These are phyloP conservation scores for Troilus luridus DNA, from an alignment of 2,888 invertebrate species.

Conservation along the genomic window DNA sequence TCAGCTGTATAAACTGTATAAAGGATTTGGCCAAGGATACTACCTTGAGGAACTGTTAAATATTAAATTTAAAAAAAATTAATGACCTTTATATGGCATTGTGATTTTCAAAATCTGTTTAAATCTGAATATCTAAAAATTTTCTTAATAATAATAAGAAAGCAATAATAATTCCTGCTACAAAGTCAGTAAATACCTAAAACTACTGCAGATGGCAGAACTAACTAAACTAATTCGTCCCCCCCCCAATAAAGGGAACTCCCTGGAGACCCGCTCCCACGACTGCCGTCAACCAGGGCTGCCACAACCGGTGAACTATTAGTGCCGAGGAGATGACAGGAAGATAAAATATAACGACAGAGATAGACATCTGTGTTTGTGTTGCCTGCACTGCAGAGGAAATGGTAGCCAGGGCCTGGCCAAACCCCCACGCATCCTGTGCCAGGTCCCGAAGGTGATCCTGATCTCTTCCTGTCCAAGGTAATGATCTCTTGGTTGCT, in stretches of 20 bases:
- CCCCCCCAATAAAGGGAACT: not conserved
- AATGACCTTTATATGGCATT: too few relatives aligned
- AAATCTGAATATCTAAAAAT: too few relatives aligned
- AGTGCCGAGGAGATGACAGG: conserved; percentile 46
- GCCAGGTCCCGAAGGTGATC: conserved; percentile 36
- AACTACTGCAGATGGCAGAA: not conserved
- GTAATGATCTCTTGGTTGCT: not conserved
- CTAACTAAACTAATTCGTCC: not conserved
- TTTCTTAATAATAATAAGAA: too few relatives aligned
- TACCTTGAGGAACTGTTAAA: too few relatives aligned
- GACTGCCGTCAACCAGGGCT: conserved; percentile 15
- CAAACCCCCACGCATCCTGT: conserved; percentile 33
- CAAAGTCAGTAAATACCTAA: not conserved
- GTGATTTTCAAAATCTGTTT: too few relatives aligned
- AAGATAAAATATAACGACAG: conserved; percentile 44
- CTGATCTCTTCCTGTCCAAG: not conserved
- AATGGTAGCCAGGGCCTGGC: conserved; percentile 15
- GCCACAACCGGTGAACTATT: conserved; percentile 38
- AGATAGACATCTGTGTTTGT: conserved; percentile 43
- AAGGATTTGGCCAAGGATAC: too few relatives aligned
- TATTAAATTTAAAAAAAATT: too few relatives aligned
- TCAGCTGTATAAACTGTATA: too few relatives aligned
- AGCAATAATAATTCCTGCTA: not conserved
- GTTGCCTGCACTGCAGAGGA: conserved; percentile 45
- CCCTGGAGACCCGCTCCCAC: conserved; percentile 25